These are phyloP conservation scores for Torymus aiolomorphi DNA, from an alignment of 2,888 invertebrate species.

Conservation along the genomic window DNA sequence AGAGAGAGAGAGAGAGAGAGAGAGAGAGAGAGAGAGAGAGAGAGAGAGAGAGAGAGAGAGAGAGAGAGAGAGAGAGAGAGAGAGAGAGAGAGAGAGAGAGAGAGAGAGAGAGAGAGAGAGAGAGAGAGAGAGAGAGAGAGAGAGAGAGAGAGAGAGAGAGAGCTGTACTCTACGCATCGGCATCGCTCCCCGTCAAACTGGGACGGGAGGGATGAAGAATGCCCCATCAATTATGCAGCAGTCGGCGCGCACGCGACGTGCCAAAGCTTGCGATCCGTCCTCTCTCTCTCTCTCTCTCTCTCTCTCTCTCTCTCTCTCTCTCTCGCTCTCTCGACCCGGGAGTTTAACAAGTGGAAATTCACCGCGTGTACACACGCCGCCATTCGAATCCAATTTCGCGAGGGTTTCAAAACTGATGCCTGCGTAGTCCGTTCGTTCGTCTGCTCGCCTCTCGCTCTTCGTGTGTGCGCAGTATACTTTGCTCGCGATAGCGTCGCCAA, in stretches of 20 bases:
- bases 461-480: too few relatives aligned
- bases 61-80: too few relatives aligned
- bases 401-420: constrained; percentile 31
- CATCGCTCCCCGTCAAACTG: constrained; percentile 19
- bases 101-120: too few relatives aligned
- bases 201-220: constrained; percentile 59
- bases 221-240: constrained; percentile 63
- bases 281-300: constrained; percentile 5
- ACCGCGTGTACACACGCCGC: constrained; percentile 49
- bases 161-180: not conserved
- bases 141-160: too few relatives aligned
- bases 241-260: constrained; percentile 50
- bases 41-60: too few relatives aligned
- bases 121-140: too few relatives aligned
- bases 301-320: not conserved
- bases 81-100: too few relatives aligned
- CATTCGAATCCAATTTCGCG: constrained; percentile 63
- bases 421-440: too few relatives aligned
- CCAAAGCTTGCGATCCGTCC: constrained; percentile 33
- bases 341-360: constrained; percentile 65
- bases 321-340: constrained; percentile 58
- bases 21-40: too few relatives aligned
- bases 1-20: too few relatives aligned
- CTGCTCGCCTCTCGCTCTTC: too few relatives aligned
- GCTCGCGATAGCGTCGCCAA: too few relatives aligned